Evolutionary conservation across 2,888 invertebrate genomes (phyloP).

Genomic region (Lysandra coridon): DNA sequence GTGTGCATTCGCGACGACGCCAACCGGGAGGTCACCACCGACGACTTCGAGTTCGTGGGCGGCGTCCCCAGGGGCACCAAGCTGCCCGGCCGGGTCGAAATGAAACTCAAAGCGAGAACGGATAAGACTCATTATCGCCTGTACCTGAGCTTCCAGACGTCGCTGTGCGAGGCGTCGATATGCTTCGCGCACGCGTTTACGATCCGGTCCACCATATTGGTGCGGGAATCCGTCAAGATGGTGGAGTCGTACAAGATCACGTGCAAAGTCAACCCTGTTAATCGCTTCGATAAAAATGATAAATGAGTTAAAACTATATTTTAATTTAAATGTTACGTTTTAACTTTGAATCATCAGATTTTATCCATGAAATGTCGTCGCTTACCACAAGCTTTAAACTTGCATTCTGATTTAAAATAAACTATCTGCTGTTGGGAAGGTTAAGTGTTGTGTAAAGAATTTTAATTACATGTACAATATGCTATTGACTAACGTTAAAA

Average conservation of each 20-base stretch:
- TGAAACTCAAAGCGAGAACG: conserved; percentile 67
- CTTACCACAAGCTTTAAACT: background rate
- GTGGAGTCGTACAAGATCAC: conserved; percentile 74
- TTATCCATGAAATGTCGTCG: background rate
- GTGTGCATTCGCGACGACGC: conserved; percentile 66
- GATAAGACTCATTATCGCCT: conserved; percentile 72
- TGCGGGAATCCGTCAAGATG: conserved; percentile 71
- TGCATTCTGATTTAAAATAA: background rate
- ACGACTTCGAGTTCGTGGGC: conserved; percentile 68
- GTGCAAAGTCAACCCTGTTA: conserved; percentile 73
- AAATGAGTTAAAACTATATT: background rate
- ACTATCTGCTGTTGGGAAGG: background rate
- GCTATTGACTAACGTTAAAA: background rate
- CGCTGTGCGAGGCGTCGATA: conserved; percentile 61
- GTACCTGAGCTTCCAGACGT: conserved; percentile 70
- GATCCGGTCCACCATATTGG: conserved; percentile 67
- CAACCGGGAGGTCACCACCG: conserved; percentile 63
- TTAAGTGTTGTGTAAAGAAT: background rate
- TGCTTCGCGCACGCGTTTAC: conserved; percentile 72
- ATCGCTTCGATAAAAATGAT: conserved; percentile 40
- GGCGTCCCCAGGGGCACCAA: conserved; percentile 61
- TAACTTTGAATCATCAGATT: background rate
- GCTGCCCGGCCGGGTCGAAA: conserved; percentile 69
- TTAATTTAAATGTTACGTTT: background rate
- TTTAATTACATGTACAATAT: background rate